Conservation (phyloP, 2,113 vertebrate species). For the Solea solea region DNA sequence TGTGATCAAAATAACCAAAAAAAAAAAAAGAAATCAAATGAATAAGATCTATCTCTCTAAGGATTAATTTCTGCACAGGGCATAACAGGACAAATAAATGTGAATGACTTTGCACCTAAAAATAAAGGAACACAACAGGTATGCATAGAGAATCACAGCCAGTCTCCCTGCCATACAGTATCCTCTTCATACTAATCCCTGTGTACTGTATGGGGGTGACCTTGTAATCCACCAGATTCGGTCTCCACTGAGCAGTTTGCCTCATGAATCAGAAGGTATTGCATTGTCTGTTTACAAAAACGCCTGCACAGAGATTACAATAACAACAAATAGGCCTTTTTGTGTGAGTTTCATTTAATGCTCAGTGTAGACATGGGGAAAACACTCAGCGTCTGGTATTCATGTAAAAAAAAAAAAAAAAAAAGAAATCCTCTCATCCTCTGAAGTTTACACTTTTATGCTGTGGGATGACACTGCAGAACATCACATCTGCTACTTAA, state of each 20-base stretch:
- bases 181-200: slow-evolving; percentile 5
- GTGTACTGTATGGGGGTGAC: slow-evolving; percentile 47
- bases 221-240: slow-evolving; percentile 37
- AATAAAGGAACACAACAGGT: slow-evolving; percentile 19
- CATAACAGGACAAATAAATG: slow-evolving; percentile 38
- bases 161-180: slow-evolving; percentile 3
- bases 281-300: slow-evolving; percentile 39
- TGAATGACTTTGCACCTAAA: slow-evolving; percentile 35
- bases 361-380: not conserved
- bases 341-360: slow-evolving; percentile 40
- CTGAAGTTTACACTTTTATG: slow-evolving; percentile 24
- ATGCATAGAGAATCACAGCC: slow-evolving; percentile 31
- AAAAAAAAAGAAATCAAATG: slow-evolving; percentile 30
- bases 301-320: slow-evolving; percentile 42
- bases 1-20: slow-evolving; percentile 33
- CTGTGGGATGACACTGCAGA: slow-evolving; percentile 25
- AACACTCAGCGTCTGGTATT: not conserved
- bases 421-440: slow-evolving; percentile 7
- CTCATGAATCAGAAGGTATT: slow-evolving; percentile 56
- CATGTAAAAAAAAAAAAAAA: not conserved
- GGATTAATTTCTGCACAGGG: slow-evolving; percentile 24
- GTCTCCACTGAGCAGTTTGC: not conserved
- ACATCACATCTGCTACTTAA: slow-evolving; percentile 23
- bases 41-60: slow-evolving; percentile 15
- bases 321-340: slow-evolving; percentile 42